phyloP scores from a whole-genome alignment of 2,113 vertebrate genomes.

The Typhlomys cinereus region DNA sequence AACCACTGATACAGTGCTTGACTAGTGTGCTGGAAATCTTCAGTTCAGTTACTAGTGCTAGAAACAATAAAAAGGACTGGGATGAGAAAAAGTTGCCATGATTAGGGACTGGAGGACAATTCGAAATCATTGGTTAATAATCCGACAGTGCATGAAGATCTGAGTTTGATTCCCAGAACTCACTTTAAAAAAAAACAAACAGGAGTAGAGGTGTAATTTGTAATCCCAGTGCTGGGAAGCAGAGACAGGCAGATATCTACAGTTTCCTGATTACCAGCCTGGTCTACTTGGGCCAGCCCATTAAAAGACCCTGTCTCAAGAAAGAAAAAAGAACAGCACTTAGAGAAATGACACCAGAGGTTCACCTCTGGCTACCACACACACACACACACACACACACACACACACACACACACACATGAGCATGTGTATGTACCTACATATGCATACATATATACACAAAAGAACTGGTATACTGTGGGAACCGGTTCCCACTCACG shows the following conservation, averaged over 20 bases:
- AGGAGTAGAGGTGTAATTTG: no score
- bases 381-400: not conserved
- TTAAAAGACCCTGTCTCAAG: not conserved
- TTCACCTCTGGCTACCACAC: not conserved
- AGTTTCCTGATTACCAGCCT: not conserved
- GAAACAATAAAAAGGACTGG: not conserved
- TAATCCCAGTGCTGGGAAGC: not conserved
- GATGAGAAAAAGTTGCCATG: not conserved
- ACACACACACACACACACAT: no score
- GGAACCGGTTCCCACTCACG: no score
- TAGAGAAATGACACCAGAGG: not conserved
- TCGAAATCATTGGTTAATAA: conserved; percentile 2
- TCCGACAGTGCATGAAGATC: no score
- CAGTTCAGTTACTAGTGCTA: not conserved
- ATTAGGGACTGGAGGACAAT: not conserved
- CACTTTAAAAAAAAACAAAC: no score
- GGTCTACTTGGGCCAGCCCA: not conserved
- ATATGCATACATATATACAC: not conserved
- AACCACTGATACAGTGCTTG: not conserved
- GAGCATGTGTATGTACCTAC: not conserved
- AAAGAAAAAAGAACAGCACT: not conserved
- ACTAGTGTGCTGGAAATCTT: no score
- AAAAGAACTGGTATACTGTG: not conserved
- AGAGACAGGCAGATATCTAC: not conserved
- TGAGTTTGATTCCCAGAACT: no score